phyloP scores from a whole-genome alignment of 2,113 vertebrate genomes.

The Cyphomyrus discorhynchus region DNA sequence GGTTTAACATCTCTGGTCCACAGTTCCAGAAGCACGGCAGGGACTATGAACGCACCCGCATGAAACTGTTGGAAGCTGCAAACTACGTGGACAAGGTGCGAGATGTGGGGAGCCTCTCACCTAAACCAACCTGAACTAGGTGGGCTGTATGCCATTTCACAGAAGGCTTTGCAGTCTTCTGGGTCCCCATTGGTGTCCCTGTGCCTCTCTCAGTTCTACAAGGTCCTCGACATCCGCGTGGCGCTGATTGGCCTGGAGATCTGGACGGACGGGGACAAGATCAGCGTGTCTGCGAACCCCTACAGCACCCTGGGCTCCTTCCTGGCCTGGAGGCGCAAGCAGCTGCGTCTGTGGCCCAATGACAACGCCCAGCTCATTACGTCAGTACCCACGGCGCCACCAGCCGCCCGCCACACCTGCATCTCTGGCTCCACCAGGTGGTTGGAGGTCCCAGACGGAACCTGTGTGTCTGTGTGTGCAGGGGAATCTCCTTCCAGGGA shows the following conservation, averaged over 20 bases:
- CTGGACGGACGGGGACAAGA: conserved; percentile 76
- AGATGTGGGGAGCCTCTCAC: neutral
- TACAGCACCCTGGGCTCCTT: conserved; percentile 85
- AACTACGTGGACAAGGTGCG: conserved; percentile 96
- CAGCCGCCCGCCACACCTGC: too few species aligned
- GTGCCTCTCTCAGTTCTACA: conserved; percentile 75
- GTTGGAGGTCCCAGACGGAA: neutral
- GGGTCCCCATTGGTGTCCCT: neutral
- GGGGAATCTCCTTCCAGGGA: conserved; percentile 81
- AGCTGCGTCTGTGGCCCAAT: conserved; percentile 69
- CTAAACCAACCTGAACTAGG: neutral
- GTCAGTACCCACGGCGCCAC: conserved; percentile 53
- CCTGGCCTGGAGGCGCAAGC: conserved; percentile 83
- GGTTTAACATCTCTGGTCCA: conserved; percentile 18
- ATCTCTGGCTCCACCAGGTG: neutral
- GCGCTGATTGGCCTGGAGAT: conserved; percentile 88
- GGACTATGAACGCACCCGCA: conserved; percentile 64
- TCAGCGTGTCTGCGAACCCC: conserved; percentile 74
- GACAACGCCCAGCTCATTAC: conserved; percentile 97
- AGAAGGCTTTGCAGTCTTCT: neutral
- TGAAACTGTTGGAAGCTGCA: conserved; percentile 79
- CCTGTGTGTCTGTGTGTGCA: conserved; percentile 47
- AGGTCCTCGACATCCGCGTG: conserved; percentile 79
- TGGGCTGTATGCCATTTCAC: neutral
- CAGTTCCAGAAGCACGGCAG: conserved; percentile 79